Base-by-base conservation (phyloP, 2,797 vertebrate species). In the Tenualosa thibaudeaui region DNA sequence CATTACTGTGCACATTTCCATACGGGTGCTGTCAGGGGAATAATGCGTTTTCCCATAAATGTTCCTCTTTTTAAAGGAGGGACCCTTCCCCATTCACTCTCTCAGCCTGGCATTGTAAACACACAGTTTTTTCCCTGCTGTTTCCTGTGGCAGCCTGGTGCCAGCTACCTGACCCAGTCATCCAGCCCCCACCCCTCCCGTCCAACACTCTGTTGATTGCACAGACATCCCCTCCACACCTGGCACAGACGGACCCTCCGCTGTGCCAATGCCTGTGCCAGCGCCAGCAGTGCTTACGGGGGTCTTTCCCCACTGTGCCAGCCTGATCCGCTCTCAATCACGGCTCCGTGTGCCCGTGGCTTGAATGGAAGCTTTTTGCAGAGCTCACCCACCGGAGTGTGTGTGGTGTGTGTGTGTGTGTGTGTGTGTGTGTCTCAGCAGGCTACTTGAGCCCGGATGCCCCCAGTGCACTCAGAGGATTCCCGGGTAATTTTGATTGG, bases 31-130 rank as follows among this genome's bases (percentile, higher is more conserved):
- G 90, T 90, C 91, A 91, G 90, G 85, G 62, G 84, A 86, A 89
- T 93, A 92, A 92, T 92, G 91, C 85, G 82, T 90, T 92, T 92
- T 93, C 90, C 90, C 85, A 87, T 93, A 93, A 92, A 92, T 85
- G 86, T 82, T 22, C 85, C 81, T 85, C 87, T 88, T 78, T 89
- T 85, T 87, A 89, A 84, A 84, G 82, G 40, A 71, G 71, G 71
- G 71, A 37, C 7, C 40, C 50, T 51, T 12, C 50, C 17, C 40
- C 71, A 26, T 82, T 65, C 82, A 22, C 40, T 78, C 37, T 43
- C 81, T n/a, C 86, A 87, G 71, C 51, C 78, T 81, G 81, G 54
- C 84, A 22, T 81, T 78, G 40, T 78, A 43, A 78, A 43, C 40
- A 22, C 40, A 8, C 15, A 19, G 0, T 78, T 22, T 62, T 78